Percentiles rank a stretch among this genome's conserved stretches.
Evolutionary conservation across 1,140 invertebrate genomes (phyloP).

Genomic region (Mercenaria mercenaria): DNA sequence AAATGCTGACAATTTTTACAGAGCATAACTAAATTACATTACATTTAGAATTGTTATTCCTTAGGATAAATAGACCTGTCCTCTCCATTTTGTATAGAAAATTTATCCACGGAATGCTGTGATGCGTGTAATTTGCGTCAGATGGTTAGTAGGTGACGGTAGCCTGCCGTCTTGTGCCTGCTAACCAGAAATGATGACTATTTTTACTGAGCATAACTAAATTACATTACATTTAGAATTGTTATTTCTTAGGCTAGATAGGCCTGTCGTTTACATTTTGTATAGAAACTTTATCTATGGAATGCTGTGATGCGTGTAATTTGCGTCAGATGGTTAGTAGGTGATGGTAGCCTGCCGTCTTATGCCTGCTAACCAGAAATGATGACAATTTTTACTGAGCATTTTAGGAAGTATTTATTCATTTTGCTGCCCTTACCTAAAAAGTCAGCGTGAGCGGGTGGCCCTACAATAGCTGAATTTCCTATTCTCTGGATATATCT

Average conservation of each 20-base stretch:
- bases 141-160: slow-evolving; percentile 27
- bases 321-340: slow-evolving; percentile 54
- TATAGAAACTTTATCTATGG: too few relatives aligned
- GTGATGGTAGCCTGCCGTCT: slow-evolving; percentile 53
- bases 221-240: not conserved
- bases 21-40: not conserved
- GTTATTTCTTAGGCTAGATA: too few relatives aligned
- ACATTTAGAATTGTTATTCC: too few relatives aligned
- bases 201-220: slow-evolving; percentile 37
- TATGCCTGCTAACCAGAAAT: slow-evolving; percentile 1
- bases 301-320: slow-evolving; percentile 66
- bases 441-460: too few relatives aligned
- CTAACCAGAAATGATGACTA: not conserved
- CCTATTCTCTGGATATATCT: too few relatives aligned
- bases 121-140: slow-evolving; percentile 69
- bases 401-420: not conserved
- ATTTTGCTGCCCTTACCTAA: too few relatives aligned
- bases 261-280: too few relatives aligned
- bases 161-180: slow-evolving; percentile 50
- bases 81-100: too few relatives aligned
- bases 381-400: slow-evolving; percentile 47
- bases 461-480: too few relatives aligned
- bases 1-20: not conserved
- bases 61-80: too few relatives aligned
- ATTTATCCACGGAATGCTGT: too few relatives aligned